phyloP scores from a whole-genome alignment of 2,113 vertebrate genomes.

The Proterorhinus semilunaris region DNA sequence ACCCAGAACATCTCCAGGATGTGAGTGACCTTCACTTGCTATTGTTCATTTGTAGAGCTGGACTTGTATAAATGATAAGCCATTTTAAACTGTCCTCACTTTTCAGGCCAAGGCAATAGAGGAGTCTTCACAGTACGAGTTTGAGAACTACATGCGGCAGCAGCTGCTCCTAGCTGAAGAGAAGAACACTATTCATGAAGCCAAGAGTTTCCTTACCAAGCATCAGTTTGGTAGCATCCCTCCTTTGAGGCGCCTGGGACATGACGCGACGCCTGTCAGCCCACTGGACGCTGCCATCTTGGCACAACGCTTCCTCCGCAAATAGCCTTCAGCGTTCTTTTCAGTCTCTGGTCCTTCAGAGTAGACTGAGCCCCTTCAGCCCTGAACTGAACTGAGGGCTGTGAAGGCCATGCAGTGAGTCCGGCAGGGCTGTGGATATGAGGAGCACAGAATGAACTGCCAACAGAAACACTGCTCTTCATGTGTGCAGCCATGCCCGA shows the following conservation, averaged over 20 bases:
- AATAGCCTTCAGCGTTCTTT: conserved; percentile 70
- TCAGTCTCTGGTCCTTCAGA: conserved; percentile 41
- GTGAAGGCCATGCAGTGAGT: conserved; percentile 14
- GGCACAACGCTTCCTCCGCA: conserved; percentile 93
- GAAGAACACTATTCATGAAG: conserved; percentile 94
- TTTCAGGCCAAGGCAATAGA: conserved; percentile 89
- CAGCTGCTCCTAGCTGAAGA: conserved; percentile 96
- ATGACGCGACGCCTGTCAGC: conserved; percentile 94
- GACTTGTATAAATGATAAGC: not conserved
- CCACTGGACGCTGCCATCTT: conserved; percentile 93
- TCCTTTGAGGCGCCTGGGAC: conserved; percentile 90
- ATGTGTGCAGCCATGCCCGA: conserved; percentile 36
- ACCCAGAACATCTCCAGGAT: conserved; percentile 89
- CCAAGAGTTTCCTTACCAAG: conserved; percentile 91
- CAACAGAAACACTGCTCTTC: conserved; percentile 30
- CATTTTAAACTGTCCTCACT: conserved; percentile 27
- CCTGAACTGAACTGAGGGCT: conserved; percentile 34
- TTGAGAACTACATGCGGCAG: conserved; percentile 99
- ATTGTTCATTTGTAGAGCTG: not conserved
- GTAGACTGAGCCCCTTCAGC: conserved; percentile 21
- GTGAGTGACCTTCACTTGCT: not conserved
- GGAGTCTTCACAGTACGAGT: conserved; percentile 97
- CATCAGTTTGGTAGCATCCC: conserved; percentile 90
- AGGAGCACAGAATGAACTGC: conserved; percentile 38
- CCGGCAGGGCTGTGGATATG: conserved; percentile 25